phyloP scores from a whole-genome alignment of 2,888 invertebrate genomes.

The Diarsia brunnea region DNA sequence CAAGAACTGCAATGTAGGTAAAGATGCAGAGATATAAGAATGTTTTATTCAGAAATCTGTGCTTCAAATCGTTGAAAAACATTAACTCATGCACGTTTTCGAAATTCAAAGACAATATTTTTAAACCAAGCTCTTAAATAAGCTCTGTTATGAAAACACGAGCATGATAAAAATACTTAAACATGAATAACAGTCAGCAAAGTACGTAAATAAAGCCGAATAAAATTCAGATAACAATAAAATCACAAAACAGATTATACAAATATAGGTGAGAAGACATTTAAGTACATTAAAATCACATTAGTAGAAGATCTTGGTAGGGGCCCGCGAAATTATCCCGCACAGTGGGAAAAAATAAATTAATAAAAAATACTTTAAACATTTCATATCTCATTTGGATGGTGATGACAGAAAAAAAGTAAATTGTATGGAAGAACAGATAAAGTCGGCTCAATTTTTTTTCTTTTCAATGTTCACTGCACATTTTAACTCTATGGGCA shows the following conservation, averaged over 20 bases:
- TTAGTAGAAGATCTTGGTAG: constrained; percentile 86
- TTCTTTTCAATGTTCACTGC: constrained; percentile 39
- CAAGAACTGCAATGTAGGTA: constrained; percentile 20
- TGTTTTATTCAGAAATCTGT: constrained; percentile 33
- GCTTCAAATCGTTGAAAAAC: constrained; percentile 42
- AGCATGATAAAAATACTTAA: constrained; percentile 60
- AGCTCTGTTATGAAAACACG: constrained; percentile 51
- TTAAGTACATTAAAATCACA: constrained; percentile 90
- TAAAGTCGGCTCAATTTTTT: constrained; percentile 72
- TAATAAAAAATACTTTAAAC: constrained; percentile 83
- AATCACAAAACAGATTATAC: constrained; percentile 81
- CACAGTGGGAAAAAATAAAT: constrained; percentile 85
- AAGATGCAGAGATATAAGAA: constrained; percentile 29
- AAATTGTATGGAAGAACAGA: constrained; percentile 87
- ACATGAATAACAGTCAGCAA: constrained; percentile 61
- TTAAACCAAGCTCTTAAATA: constrained; percentile 55
- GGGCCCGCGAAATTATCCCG: constrained; percentile 85
- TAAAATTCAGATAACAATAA: constrained; percentile 69
- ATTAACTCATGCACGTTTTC: constrained; percentile 45
- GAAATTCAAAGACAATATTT: constrained; percentile 37
- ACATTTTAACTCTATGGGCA: constrained; percentile 11
- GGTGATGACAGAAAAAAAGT: constrained; percentile 81
- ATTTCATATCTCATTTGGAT: constrained; percentile 81
- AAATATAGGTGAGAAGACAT: constrained; percentile 85
- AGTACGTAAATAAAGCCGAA: constrained; percentile 69